phyloP scores from a whole-genome alignment of 2,888 invertebrate genomes.

The Drosophila meridiana region DNA sequence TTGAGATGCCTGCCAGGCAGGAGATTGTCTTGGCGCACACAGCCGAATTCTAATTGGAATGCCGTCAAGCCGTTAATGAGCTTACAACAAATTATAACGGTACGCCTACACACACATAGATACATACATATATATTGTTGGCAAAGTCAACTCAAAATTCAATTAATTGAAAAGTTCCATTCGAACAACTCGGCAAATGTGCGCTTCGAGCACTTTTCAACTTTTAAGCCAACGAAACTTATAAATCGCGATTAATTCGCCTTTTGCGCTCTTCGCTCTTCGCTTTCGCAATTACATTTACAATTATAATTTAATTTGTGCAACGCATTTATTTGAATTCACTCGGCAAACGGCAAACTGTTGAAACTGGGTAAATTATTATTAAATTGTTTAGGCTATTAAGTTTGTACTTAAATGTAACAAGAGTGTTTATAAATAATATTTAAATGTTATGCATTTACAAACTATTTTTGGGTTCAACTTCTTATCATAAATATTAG shows the following conservation, averaged over 20 bases:
- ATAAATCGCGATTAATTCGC: constrained; percentile 5
- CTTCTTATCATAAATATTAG: constrained; percentile 39
- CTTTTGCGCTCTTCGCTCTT: neutral
- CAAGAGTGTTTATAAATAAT: constrained; percentile 25
- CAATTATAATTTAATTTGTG: constrained; percentile 23
- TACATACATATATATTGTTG: neutral
- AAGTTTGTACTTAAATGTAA: constrained; percentile 19
- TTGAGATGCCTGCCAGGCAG: constrained; percentile 32
- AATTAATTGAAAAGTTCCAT: constrained; percentile 9
- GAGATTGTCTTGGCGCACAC: constrained; percentile 22
- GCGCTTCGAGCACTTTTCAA: constrained; percentile 29
- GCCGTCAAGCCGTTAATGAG: constrained; percentile 31
- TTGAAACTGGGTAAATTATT: constrained; percentile 9
- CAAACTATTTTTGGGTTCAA: constrained; percentile 70
- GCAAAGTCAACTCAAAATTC: constrained; percentile 13
- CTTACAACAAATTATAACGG: constrained; percentile 25
- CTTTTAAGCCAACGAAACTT: neutral
- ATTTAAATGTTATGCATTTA: constrained; percentile 1
- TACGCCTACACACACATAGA: neutral
- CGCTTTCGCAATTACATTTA: neutral
- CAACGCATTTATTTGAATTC: constrained; percentile 64
- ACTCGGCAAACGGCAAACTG: constrained; percentile 29
- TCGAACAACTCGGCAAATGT: constrained; percentile 3
- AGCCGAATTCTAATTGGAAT: constrained; percentile 33
- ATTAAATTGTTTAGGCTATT: neutral